phyloP scores from a whole-genome alignment of 2,888 invertebrate genomes.

The Macrophya alboannulata region DNA sequence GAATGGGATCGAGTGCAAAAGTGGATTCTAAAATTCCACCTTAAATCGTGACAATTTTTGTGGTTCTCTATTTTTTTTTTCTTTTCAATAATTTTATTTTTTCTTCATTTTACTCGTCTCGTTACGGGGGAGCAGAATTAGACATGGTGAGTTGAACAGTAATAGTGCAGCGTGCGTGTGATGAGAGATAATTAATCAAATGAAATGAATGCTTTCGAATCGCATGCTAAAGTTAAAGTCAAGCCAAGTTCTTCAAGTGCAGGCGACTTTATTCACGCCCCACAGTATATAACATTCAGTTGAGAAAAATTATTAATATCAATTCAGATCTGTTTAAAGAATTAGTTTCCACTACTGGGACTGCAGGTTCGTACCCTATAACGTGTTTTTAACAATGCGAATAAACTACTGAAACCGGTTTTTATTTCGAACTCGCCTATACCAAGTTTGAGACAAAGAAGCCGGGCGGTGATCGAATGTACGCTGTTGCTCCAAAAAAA shows the following conservation, averaged over 20 bases:
- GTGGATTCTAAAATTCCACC: neutral
- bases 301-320: slow-evolving; percentile 17
- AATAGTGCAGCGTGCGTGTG: neutral
- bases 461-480: neutral
- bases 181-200: neutral
- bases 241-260: neutral
- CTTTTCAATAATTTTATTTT: no score
- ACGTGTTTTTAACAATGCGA: slow-evolving; percentile 7
- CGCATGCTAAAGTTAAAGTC: neutral
- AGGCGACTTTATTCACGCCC: neutral
- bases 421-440: slow-evolving; percentile 20
- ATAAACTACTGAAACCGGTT: slow-evolving; percentile 43
- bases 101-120: no score
- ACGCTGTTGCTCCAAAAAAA: neutral
- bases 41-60: neutral
- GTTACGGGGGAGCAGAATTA: neutral
- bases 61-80: neutral
- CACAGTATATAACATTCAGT: neutral
- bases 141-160: neutral
- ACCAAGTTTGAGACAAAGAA: slow-evolving; percentile 10
- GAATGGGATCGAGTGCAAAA: neutral
- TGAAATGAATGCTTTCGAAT: neutral
- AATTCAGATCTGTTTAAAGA: slow-evolving; percentile 38
- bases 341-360: slow-evolving; percentile 32
- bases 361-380: slow-evolving; percentile 19